A percentile compares a stretch with the other conserved stretches of the same genome.
Evolutionary conservation across 2,113 vertebrate genomes (phyloP).

Genomic region (Numenius arquata): DNA sequence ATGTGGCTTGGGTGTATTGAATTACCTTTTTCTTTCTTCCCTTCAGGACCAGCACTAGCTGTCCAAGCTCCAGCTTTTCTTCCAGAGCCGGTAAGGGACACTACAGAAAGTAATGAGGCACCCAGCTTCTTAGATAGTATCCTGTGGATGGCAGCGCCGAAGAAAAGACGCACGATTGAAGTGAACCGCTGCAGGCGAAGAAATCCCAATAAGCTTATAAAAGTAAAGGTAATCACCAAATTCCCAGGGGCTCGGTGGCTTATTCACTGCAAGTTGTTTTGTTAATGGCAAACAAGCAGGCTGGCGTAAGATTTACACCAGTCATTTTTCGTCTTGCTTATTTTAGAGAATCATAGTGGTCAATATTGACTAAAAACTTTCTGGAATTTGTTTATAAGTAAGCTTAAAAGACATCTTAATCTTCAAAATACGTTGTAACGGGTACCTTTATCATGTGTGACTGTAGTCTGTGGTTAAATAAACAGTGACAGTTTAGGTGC

Average conservation of each 20-base stretch:
- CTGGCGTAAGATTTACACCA: no score
- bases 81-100: neutral
- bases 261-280: neutral
- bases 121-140: slow-evolving; percentile 73
- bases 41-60: slow-evolving; percentile 79
- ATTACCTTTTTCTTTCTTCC: neutral
- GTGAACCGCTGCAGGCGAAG: slow-evolving; percentile 90
- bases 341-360: neutral
- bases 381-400: neutral
- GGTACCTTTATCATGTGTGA: rapidly evolving
- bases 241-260: rapidly evolving
- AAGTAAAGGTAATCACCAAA: slow-evolving; percentile 80
- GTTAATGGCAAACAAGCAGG: no score
- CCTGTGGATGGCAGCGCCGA: slow-evolving; percentile 95
- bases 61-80: slow-evolving; percentile 69
- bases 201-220: slow-evolving; percentile 77
- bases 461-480: neutral
- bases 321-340: rapidly evolving
- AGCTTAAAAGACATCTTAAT: neutral
- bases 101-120: neutral
- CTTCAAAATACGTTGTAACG: neutral
- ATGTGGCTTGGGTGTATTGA: neutral
- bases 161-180: slow-evolving; percentile 90
- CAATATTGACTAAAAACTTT: neutral
- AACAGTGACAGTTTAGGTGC: neutral